phyloP scores from a whole-genome alignment of 1,140 invertebrate species.

The Vanessa atalanta region DNA sequence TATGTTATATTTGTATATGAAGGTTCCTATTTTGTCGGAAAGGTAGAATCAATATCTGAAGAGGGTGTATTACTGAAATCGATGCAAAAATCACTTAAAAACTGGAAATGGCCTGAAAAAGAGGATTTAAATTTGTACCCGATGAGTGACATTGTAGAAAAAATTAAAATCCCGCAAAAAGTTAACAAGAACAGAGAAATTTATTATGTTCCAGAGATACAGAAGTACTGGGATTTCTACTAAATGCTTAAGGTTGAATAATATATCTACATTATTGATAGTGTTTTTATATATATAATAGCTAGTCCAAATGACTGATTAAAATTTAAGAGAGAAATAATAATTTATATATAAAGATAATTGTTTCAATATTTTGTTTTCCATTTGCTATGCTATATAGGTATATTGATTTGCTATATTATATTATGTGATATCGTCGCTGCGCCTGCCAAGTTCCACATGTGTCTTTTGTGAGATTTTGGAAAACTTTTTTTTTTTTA shows the following conservation, averaged over 20 bases:
- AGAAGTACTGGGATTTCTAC: slow-evolving; percentile 33
- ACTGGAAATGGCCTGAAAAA: slow-evolving; percentile 43
- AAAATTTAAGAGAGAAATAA: background rate
- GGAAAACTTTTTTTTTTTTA: too few species aligned
- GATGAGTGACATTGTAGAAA: slow-evolving; percentile 29
- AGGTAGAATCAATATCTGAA: slow-evolving; percentile 35
- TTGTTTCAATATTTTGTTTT: slow-evolving; percentile 12
- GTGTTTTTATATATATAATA: slow-evolving; percentile 15
- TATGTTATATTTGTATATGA: slow-evolving; percentile 42
- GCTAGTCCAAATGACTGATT: slow-evolving; percentile 12
- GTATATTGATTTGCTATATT: background rate
- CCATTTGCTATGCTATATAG: slow-evolving; percentile 22
- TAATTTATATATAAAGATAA: background rate
- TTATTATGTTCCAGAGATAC: slow-evolving; percentile 40
- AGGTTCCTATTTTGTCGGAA: slow-evolving; percentile 33
- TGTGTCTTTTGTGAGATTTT: background rate
- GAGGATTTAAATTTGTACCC: slow-evolving; percentile 41
- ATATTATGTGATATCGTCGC: slow-evolving; percentile 21
- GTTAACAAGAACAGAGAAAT: slow-evolving; percentile 32
- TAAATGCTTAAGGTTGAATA: too few species aligned
- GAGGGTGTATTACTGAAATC: slow-evolving; percentile 38
- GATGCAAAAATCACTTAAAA: slow-evolving; percentile 40
- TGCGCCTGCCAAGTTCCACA: slow-evolving; percentile 5
- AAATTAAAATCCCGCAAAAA: slow-evolving; percentile 36
- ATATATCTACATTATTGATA: slow-evolving; percentile 11